Evolutionary conservation across 2,797 vertebrate species (phyloP).

Genomic region (Sebastes nivosus): DNA sequence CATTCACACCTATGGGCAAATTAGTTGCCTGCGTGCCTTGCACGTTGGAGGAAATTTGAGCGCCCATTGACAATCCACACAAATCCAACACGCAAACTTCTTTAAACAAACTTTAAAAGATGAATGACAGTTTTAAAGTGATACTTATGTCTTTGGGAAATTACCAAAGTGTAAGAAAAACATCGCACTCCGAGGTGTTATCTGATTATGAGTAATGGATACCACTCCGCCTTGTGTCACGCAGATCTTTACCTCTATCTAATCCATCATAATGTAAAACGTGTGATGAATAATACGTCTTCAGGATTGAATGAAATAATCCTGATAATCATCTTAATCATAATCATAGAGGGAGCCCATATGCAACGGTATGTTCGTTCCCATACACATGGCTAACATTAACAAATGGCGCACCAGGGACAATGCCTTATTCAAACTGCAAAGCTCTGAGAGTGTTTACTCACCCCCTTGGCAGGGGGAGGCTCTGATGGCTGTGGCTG

Average conservation of each 20-base stretch:
- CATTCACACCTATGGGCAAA: constrained; percentile 28
- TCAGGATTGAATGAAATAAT: neutral
- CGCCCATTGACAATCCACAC: neutral
- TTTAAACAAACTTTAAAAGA: neutral
- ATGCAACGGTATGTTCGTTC: neutral
- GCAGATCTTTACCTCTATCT: neutral
- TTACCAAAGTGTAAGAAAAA: neutral
- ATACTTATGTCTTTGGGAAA: neutral
- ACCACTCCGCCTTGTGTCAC: neutral
- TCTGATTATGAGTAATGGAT: neutral
- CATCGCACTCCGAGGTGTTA: neutral
- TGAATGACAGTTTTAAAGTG: neutral
- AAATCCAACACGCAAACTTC: neutral
- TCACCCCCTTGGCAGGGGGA: constrained; percentile 41
- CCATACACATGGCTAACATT: constrained; percentile 31
- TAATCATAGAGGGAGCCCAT: neutral
- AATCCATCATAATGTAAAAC: neutral
- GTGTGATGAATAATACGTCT: neutral
- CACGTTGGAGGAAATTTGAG: constrained; percentile 5
- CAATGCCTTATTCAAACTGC: constrained; percentile 46
- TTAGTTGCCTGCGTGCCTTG: constrained; percentile 6
- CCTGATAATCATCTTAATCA: neutral
- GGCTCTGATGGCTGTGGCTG: constrained; percentile 49
- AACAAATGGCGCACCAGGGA: constrained; percentile 33
- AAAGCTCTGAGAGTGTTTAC: constrained; percentile 57